Conservation (phyloP, 2,113 vertebrate genomes). For the Sisor rabdophorus region DNA sequence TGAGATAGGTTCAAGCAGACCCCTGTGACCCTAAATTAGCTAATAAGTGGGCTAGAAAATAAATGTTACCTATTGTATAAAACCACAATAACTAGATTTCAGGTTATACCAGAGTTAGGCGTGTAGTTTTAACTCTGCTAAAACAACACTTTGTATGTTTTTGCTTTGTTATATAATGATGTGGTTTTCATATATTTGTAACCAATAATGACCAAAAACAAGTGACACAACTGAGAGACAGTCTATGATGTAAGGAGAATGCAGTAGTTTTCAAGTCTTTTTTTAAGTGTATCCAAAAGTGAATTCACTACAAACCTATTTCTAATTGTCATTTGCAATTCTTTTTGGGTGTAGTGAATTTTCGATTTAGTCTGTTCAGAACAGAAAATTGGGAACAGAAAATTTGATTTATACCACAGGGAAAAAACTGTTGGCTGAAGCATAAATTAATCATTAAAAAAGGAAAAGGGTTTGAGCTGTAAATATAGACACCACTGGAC, state of each 20-base stretch:
- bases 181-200: neutral
- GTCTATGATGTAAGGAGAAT: neutral
- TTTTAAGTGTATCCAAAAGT: neutral
- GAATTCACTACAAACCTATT: neutral
- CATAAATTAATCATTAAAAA: slow-evolving; percentile 8
- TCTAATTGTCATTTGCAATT: slow-evolving; percentile 6
- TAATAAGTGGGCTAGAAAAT: too few relatives aligned
- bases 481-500: slow-evolving; percentile 28
- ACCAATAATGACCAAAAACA: neutral
- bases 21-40: too few relatives aligned
- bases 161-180: neutral
- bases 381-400: slow-evolving; percentile 10
- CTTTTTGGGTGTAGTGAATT: slow-evolving; percentile 7
- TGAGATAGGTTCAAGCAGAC: too few relatives aligned
- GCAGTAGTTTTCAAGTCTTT: neutral
- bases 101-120: neutral
- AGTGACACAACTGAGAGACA: neutral
- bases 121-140: slow-evolving; percentile 9
- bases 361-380: neutral
- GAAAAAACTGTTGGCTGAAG: neutral
- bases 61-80: neutral
- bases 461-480: neutral
- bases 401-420: slow-evolving; percentile 16
- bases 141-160: neutral
- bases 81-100: neutral